Base-by-base conservation (phyloP, 2,113 vertebrate genomes). In the Perca fluviatilis region DNA sequence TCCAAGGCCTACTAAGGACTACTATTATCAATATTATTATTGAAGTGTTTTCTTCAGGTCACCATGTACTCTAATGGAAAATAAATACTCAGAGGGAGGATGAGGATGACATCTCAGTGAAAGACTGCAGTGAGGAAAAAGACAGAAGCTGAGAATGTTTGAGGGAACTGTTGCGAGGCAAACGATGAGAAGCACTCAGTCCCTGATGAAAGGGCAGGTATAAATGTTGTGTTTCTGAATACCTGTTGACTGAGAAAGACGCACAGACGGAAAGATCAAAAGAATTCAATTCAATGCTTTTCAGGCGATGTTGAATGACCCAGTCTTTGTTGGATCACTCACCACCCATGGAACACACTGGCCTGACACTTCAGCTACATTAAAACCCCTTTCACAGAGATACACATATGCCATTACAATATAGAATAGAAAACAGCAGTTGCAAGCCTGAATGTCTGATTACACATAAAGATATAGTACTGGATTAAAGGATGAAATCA, bases 221-320 rank as follows among this genome's bases (percentile, higher is more conserved):
- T 30, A 62, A 58, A 71, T 40, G 40, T 51, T 40, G 12, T 43
- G 62, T 74, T 64, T 79, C 36, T 78, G 74, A 87, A 86, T 80
- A 73, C 63, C 60, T 65, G 71, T 77, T 83, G 54, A 21, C 49
- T 43, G 58, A 83, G 62, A 66, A 74, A 79, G 23, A 74, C 57
- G 27, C 19, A 25, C 57, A 76, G 58, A 81, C 21, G 5, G 19
- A 58, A 56, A 74, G 51, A 73, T 27, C 30, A 65, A 56, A 60
- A 40, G 68, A 82, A 80, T 84, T 83, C 67, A 74, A 84, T 83
- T 85, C 54, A 51, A 23, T 60, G 67, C 80, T 76, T 88, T 87
- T 79, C 63, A 83, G 68, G 62, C 56, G 25, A 79, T 88, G 86
- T 71, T 76, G 77, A 91, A 88, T 82, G 83, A 90, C 64, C 80